phyloP scores from a whole-genome alignment of 2,797 vertebrate genomes.

The Linurgus olivaceus region DNA sequence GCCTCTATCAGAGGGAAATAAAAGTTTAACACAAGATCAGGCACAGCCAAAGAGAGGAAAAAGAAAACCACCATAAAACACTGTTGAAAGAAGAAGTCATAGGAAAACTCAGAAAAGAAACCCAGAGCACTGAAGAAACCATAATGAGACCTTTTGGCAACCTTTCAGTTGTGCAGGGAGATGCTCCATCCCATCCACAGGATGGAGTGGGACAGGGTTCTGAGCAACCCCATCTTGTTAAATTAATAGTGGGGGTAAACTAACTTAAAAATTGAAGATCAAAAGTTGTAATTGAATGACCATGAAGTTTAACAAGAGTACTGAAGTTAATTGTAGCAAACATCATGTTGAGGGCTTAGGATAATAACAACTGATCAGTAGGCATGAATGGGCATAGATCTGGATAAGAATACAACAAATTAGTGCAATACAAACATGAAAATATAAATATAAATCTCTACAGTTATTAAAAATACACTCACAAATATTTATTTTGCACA shows the following conservation, averaged over 20 bases:
- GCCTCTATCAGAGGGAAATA: background rate
- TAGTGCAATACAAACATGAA: background rate
- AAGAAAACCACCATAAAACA: background rate
- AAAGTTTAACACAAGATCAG: background rate
- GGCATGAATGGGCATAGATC: background rate
- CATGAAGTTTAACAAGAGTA: background rate
- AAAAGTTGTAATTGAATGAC: background rate
- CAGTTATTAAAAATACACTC: background rate
- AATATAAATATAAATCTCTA: background rate
- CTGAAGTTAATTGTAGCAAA: background rate
- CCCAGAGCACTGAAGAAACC: background rate
- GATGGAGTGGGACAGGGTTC: background rate
- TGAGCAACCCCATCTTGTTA: background rate
- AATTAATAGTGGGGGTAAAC: background rate
- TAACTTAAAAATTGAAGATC: background rate
- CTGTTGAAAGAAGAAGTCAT: background rate
- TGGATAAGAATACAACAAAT: background rate
- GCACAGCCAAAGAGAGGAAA: background rate
- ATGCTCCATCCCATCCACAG: background rate
- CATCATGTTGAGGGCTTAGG: background rate
- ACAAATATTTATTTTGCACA: background rate
- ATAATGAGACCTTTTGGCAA: background rate
- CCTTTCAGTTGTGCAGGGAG: background rate
- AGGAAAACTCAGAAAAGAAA: background rate
- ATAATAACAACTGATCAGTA: background rate